Percentiles rank a stretch among this genome's conserved stretches.
Conservation (phyloP, 1,140 invertebrate genomes). For the Drosophila hydei region DNA sequence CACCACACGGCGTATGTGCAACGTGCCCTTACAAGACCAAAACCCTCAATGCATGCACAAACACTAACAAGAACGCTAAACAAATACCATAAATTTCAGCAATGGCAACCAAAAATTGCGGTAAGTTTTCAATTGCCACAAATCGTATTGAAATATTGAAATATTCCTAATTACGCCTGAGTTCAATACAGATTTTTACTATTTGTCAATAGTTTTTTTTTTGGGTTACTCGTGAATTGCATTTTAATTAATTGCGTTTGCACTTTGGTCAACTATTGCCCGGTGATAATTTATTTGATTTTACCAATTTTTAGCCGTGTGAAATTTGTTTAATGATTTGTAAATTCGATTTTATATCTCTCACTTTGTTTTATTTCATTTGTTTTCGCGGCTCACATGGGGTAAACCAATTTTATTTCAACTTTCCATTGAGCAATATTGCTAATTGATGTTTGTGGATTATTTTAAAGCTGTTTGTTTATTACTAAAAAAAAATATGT, state of each 20-base stretch:
- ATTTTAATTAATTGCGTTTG: slow-evolving; percentile 76
- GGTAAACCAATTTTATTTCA: slow-evolving; percentile 24
- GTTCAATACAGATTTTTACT: slow-evolving; percentile 21
- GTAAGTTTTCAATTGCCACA: slow-evolving; percentile 34
- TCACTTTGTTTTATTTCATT: slow-evolving; percentile 3
- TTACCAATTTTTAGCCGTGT: slow-evolving; percentile 3
- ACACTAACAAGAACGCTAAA: slow-evolving; percentile 5
- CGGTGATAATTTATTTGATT: slow-evolving; percentile 34
- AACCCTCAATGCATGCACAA: slow-evolving; percentile 48
- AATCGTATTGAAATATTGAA: slow-evolving; percentile 22
- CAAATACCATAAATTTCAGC: slow-evolving; percentile 1
- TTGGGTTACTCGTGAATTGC: slow-evolving; percentile 37
- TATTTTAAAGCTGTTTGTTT: slow-evolving; percentile 12
- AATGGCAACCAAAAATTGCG: slow-evolving; percentile 19
- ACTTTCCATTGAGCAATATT: not conserved
- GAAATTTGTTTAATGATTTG: slow-evolving; percentile 65
- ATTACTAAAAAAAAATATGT: too few species aligned
- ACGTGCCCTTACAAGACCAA: slow-evolving; percentile 29
- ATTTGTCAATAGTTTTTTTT: slow-evolving; percentile 29
- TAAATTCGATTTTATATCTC: slow-evolving; percentile 48
- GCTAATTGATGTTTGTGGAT: slow-evolving; percentile 13
- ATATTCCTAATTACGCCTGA: slow-evolving; percentile 53
- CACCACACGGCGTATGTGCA: slow-evolving; percentile 37
- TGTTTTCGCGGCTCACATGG: slow-evolving; percentile 38
- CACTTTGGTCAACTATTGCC: slow-evolving; percentile 40